Conservation (phyloP, 2,888 invertebrate genomes). For the Polymixis lichenea region DNA sequence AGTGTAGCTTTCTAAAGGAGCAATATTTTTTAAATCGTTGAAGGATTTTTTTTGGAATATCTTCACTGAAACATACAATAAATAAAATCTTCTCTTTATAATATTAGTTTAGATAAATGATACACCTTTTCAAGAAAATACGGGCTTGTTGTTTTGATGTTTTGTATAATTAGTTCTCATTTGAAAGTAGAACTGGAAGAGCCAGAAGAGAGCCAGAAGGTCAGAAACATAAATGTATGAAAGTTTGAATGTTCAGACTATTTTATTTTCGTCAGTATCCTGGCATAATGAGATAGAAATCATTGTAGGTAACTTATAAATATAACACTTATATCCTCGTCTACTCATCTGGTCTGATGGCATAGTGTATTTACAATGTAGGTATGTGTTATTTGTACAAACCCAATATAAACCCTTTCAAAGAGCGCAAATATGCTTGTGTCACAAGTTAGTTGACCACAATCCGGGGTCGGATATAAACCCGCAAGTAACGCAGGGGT, state of each 20-base stretch:
- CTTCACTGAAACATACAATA: too few relatives aligned
- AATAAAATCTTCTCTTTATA: too few relatives aligned
- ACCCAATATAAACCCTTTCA: slow-evolving; percentile 26
- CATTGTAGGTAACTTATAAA: not conserved
- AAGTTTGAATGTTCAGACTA: not conserved
- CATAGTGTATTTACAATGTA: slow-evolving; percentile 16
- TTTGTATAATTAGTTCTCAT: not conserved
- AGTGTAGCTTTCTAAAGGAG: too few relatives aligned
- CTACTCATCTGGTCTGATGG: not conserved
- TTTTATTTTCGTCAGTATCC: not conserved
- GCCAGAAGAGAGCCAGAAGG: not conserved
- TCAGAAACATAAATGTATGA: not conserved
- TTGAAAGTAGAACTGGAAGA: not conserved
- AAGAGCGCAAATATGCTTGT: slow-evolving; percentile 34
- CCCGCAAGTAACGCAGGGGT: not conserved
- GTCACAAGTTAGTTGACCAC: slow-evolving; percentile 31
- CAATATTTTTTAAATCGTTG: too few relatives aligned
- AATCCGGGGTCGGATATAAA: slow-evolving; percentile 18
- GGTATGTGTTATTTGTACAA: not conserved
- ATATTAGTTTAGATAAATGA: not conserved
- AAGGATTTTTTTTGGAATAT: too few relatives aligned
- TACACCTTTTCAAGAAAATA: not conserved
- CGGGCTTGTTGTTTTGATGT: not conserved
- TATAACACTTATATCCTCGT: not conserved
- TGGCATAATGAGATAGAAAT: not conserved